Percentiles rank a stretch among this genome's conserved stretches.
Evolutionary conservation across 2,888 invertebrate species (phyloP).

Genomic region (Crepidodera aurea): DNA sequence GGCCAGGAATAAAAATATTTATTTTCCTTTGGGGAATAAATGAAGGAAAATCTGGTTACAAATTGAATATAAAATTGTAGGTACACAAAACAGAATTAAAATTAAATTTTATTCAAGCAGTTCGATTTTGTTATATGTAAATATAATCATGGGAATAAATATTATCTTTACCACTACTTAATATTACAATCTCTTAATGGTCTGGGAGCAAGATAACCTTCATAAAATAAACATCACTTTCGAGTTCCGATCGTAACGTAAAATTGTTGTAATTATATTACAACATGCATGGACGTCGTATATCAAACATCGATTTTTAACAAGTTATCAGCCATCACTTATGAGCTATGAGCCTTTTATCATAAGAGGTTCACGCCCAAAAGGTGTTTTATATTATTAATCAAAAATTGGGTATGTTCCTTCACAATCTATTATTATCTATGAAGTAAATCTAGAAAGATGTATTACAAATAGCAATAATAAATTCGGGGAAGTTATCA

Average conservation of each 20-base stretch:
- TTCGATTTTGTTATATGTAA: too few relatives aligned
- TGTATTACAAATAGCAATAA: background rate
- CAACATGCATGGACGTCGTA: slow-evolving; percentile 38
- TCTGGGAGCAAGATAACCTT: slow-evolving; percentile 12
- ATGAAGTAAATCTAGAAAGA: slow-evolving; percentile 3
- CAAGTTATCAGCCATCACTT: slow-evolving; percentile 35
- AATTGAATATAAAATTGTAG: too few relatives aligned
- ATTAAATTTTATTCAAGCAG: too few relatives aligned
- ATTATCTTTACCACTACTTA: background rate
- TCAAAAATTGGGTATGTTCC: slow-evolving; percentile 20
- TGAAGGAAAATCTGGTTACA: too few relatives aligned
- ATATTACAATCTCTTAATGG: background rate
- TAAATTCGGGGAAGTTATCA: background rate
- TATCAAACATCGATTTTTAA: slow-evolving; percentile 40
- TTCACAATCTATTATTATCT: slow-evolving; percentile 11
- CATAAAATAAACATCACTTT: slow-evolving; percentile 25
- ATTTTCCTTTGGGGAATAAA: too few relatives aligned
- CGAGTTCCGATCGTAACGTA: slow-evolving; percentile 19
- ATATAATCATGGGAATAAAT: background rate
- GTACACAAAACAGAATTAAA: too few relatives aligned
- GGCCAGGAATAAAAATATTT: too few relatives aligned
- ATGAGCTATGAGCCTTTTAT: slow-evolving; percentile 20
- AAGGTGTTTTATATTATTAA: slow-evolving; percentile 26
- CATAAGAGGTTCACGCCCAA: slow-evolving; percentile 12
- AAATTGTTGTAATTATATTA: slow-evolving; percentile 41